Percentiles rank a stretch among this genome's conserved stretches.
phyloP scores from a whole-genome alignment of 64 coral and sea anemone genomes.

The Montipora sp. region DNA sequence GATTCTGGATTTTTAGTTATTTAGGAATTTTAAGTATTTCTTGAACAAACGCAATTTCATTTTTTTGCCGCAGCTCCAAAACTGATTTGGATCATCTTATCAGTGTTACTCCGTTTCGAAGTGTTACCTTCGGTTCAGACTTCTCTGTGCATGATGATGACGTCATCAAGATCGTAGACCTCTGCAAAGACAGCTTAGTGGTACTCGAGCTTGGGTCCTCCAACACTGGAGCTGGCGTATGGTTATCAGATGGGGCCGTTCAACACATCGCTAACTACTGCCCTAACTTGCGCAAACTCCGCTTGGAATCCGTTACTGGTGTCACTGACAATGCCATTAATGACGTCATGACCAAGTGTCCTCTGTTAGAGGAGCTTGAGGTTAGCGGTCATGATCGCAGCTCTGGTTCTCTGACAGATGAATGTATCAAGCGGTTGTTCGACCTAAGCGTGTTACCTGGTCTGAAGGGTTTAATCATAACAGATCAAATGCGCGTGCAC shows the following conservation, averaged over 20 bases:
- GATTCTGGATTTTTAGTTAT: background rate
- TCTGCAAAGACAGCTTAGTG: slow-evolving; percentile 81
- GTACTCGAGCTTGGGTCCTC: slow-evolving; percentile 90
- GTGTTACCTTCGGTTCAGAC: slow-evolving; percentile 72
- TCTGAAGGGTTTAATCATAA: slow-evolving; percentile 75
- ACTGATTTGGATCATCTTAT: slow-evolving; percentile 8
- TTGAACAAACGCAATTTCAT: background rate
- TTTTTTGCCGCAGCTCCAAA: slow-evolving; percentile 2
- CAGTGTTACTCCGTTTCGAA: slow-evolving; percentile 22
- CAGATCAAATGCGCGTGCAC: slow-evolving; percentile 81
- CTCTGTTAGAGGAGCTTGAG: slow-evolving; percentile 80
- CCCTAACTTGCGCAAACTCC: slow-evolving; percentile 81
- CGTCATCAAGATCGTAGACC: slow-evolving; percentile 75
- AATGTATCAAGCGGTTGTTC: slow-evolving; percentile 78
- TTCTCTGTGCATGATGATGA: slow-evolving; percentile 83
- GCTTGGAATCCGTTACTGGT: slow-evolving; percentile 87
- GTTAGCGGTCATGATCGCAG: slow-evolving; percentile 91
- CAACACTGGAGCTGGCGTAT: slow-evolving; percentile 74
- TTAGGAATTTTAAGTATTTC: background rate
- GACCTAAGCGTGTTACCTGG: slow-evolving; percentile 68
- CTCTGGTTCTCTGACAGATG: slow-evolving; percentile 76
- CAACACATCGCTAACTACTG: slow-evolving; percentile 89
- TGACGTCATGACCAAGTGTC: slow-evolving; percentile 80
- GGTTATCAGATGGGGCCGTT: slow-evolving; percentile 73
- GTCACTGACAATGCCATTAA: slow-evolving; percentile 76